Evolutionary conservation across 1,140 invertebrate genomes (phyloP), one percentile per base, ranked within the genome.

Genomic region (Halyomorpha halys): DNA sequence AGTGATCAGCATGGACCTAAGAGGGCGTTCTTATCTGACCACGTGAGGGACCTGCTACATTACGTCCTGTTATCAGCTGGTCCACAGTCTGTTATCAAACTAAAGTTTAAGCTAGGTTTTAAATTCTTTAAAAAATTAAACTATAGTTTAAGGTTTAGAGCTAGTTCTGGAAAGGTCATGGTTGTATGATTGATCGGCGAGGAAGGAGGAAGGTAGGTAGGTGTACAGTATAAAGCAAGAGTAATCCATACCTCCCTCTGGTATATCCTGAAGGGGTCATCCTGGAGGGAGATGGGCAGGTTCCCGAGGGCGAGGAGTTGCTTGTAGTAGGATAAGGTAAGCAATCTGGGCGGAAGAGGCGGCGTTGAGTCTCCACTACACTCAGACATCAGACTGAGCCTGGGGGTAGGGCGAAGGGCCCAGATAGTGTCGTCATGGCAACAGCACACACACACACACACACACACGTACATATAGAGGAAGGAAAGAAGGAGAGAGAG

Each of bases 241-340:
- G 34, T 1, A 39, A 39, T 39, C 34, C 53, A 15, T 56, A 56
- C 53, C 53, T 56, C 53, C 23, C 53, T 56, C 18, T 56, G 53
- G 53, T 56, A 56, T 56, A 56, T 56, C 53, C 53, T 56, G 63
- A 65, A 65, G 25, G 63, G 63, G 44, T 65, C 63, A 65, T 65
- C 63, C 54, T 65, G 63, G 15, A 65, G 18, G n/a, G 63, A 65
- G 19, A 65, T 34, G 44, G 63, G 63, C 21, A 64, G 39, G 25
- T 56, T 56, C 0, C 23, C 23, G 14, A 69, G 69, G 8, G 71
- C 71, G 16, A 72, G 53, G 44, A 72, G 64, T 44, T 69, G 68
- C 54, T 72, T 72, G 61, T 72, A 72, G 65, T 72, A 72, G 14
- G 64, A 54, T 21, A 62, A 45, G 18, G 60, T 49, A 23, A 56